These are phyloP conservation scores for Ondatra zibethicus DNA, from an alignment of 2,113 vertebrate genomes.

Conservation along the genomic window DNA sequence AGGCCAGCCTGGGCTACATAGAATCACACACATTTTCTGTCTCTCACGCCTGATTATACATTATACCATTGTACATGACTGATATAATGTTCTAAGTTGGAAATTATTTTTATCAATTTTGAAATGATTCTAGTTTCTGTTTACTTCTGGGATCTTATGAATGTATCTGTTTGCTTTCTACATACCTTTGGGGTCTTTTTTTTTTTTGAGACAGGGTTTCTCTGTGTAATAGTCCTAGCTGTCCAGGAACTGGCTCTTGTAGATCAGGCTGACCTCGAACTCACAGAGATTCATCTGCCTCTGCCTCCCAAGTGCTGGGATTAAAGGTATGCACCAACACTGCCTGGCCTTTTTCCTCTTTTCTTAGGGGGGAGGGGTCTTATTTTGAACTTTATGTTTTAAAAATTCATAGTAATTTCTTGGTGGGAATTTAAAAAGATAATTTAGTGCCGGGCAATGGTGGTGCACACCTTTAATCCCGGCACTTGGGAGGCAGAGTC, in stretches of 20 bases:
- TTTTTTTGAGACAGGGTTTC: background rate
- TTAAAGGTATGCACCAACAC: no score
- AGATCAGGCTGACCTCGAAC: no score
- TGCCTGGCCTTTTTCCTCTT: no score
- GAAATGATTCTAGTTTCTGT: background rate
- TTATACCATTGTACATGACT: background rate
- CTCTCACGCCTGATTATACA: no score
- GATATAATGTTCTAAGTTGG: constrained; percentile 26
- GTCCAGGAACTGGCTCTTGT: no score
- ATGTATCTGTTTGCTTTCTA: background rate
- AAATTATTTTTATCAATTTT: background rate
- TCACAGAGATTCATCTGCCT: no score
- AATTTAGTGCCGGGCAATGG: background rate
- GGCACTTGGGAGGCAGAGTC: no score
- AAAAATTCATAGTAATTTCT: background rate
- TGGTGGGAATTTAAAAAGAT: background rate
- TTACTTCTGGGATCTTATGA: background rate
- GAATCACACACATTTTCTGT: background rate
- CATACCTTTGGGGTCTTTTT: background rate
- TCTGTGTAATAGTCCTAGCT: no score
- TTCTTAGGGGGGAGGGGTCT: no score
- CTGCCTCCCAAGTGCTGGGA: no score
- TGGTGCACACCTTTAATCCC: no score
- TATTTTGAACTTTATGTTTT: background rate
- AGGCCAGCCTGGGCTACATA: background rate